Conservation (phyloP, 2,888 invertebrate species). For the Phortica magna region DNA sequence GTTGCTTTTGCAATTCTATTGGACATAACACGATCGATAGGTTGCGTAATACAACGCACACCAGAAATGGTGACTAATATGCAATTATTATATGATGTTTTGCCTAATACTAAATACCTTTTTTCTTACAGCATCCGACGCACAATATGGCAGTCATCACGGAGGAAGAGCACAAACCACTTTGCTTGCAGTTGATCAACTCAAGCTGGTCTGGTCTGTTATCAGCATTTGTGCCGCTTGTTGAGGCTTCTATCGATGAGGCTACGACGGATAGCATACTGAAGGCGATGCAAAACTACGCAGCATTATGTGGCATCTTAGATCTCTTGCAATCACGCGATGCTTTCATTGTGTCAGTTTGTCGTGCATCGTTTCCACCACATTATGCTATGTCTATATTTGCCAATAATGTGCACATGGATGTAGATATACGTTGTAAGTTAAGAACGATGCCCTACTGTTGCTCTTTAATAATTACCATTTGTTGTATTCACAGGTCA, state of each 20-base stretch:
- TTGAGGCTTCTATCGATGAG: slow-evolving; percentile 98
- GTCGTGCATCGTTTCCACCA: slow-evolving; percentile 97
- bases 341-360: slow-evolving; percentile 95
- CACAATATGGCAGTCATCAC: slow-evolving; percentile 67
- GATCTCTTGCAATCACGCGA: slow-evolving; percentile 89
- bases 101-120: neutral
- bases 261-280: slow-evolving; percentile 93
- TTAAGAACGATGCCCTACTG: neutral
- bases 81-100: neutral
- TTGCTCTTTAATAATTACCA: neutral
- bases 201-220: slow-evolving; percentile 97
- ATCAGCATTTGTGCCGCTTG: slow-evolving; percentile 92
- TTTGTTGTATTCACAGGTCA: slow-evolving; percentile 74
- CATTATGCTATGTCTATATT: slow-evolving; percentile 95
- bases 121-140: slow-evolving; percentile 56
- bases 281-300: slow-evolving; percentile 93
- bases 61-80: slow-evolving; percentile 77
- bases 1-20: slow-evolving; percentile 95
- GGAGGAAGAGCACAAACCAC: slow-evolving; percentile 72
- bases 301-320: slow-evolving; percentile 92
- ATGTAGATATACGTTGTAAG: slow-evolving; percentile 77
- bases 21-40: slow-evolving; percentile 93
- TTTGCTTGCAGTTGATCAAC: slow-evolving; percentile 87
- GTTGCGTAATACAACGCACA: slow-evolving; percentile 82
- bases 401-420: slow-evolving; percentile 81